Percentiles rank a stretch among this genome's conserved stretches.
Evolutionary conservation across 1,140 invertebrate genomes (phyloP).

Genomic region (Brachionus rubens): DNA sequence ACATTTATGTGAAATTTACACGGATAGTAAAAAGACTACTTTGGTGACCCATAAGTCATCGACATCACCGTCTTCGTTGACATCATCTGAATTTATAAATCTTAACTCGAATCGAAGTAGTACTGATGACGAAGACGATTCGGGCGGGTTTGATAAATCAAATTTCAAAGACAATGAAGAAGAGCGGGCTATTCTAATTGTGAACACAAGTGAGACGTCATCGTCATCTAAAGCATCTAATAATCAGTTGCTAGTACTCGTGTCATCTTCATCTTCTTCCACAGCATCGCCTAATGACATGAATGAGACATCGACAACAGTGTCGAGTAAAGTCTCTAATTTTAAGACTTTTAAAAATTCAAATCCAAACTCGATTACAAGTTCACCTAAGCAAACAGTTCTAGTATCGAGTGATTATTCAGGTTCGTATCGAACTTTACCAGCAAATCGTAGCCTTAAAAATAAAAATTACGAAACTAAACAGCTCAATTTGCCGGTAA

Average conservation of each 20-base stretch:
- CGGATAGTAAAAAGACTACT: constrained; percentile 20
- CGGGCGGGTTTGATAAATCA: background rate
- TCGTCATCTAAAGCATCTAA: too few species aligned
- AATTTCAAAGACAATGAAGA: constrained; percentile 16
- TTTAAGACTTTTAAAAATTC: constrained; percentile 42
- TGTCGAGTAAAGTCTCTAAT: constrained; percentile 1
- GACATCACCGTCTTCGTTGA: constrained; percentile 27
- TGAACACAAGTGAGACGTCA: constrained; percentile 44
- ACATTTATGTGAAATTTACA: constrained; percentile 12
- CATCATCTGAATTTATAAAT: constrained; percentile 33
- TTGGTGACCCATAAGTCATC: background rate
- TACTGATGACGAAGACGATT: constrained; percentile 25
- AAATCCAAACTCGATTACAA: constrained; percentile 19
- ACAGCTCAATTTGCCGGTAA: constrained; percentile 44
- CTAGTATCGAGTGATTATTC: background rate
- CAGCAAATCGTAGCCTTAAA: constrained; percentile 4
- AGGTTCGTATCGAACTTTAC: constrained; percentile 12
- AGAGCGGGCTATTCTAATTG: constrained; percentile 27
- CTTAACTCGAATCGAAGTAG: constrained; percentile 20
- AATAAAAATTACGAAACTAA: background rate
- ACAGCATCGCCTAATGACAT: background rate
- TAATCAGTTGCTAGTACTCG: constrained; percentile 8
- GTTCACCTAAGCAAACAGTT: constrained; percentile 20
- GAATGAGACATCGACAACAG: constrained; percentile 16
- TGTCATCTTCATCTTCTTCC: background rate